These are phyloP conservation scores for Brachyopa scutellaris DNA, from an alignment of 2,888 invertebrate genomes.

Conservation along the genomic window DNA sequence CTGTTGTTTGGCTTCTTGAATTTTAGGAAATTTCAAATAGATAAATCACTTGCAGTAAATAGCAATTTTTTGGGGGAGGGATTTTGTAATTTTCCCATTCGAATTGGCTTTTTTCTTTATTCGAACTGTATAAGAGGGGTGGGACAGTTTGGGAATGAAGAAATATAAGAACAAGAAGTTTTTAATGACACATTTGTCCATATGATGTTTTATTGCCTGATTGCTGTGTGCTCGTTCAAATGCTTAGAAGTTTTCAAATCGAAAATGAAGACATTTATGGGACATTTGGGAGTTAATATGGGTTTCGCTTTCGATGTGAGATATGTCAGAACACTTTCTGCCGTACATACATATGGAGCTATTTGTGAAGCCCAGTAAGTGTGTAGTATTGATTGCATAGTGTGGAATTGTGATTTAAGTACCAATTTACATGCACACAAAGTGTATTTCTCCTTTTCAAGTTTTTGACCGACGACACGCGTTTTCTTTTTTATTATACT, in stretches of 20 bases:
- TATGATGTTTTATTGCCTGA: slow-evolving; percentile 27
- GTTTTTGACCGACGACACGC: no score
- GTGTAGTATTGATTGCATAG: no score
- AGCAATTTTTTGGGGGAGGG: slow-evolving; percentile 53
- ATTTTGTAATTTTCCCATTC: slow-evolving; percentile 53
- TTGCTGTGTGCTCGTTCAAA: slow-evolving; percentile 25
- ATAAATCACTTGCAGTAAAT: slow-evolving; percentile 72
- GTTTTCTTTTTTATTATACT: no score
- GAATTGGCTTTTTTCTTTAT: slow-evolving; percentile 46
- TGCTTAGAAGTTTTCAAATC: slow-evolving; percentile 18
- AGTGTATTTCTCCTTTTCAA: no score
- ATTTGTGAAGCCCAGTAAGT: no score
- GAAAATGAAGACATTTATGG: slow-evolving; percentile 48
- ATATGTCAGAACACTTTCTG: no score
- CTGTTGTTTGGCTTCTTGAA: slow-evolving; percentile 62
- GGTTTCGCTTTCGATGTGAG: no score
- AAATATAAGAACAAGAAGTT: slow-evolving; percentile 19
- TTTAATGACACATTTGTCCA: slow-evolving; percentile 37
- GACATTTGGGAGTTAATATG: slow-evolving; percentile 40
- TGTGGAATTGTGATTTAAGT: no score
- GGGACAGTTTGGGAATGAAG: neutral
- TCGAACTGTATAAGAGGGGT: neutral
- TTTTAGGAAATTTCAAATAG: slow-evolving; percentile 54
- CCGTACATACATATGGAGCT: no score
- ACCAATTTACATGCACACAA: no score